Base-by-base conservation (phyloP, 1,140 invertebrate genomes). In the Diorhabda elongata region DNA sequence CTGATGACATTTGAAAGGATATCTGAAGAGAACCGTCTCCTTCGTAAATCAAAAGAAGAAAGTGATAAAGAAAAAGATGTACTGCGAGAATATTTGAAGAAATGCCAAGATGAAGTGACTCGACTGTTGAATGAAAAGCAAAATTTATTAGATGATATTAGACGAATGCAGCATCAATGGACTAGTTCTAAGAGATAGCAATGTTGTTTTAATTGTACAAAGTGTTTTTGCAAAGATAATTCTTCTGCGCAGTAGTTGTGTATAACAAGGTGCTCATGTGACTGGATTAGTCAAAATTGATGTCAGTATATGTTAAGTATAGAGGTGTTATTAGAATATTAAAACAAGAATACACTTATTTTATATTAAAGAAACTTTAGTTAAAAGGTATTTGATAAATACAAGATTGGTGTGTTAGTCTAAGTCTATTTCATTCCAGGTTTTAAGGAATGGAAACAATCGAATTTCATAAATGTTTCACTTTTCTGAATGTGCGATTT, bases 61-160 rank as follows among this genome's bases (percentile, higher is more conserved):
- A 84, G 83, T 0, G 86, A 87, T 68, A 78, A 91, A 75, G 88
- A 91, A 78, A 84, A 83, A 0, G 86, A 87, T 68, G 78, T 85
- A 3, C 74, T 90, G 26, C 86, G 84, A 70, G 84, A 83, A 2
- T 85, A 84, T 73, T 79, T 91, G 42, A 85, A 71, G 75, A 84
- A 86, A 2, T 90, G 91, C 2, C 90, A 92, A 76, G 90, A 91
- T 71, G 87, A 92, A 64, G 88, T 92, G 2, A 64, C 64, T 47
- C 71, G 83, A 43, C 78, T 93, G 58, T 73, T 92, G 2, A 87
- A 89, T 52, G 91, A 93, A 72, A 93, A 93, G 75, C 87, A 87
- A 70, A 85, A 85, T n/a, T 80, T 93, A 43, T 78, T 92, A 58
- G 90, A 92, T 71, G 87, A 87, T 61, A 82, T 91, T 69, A 82